These are phyloP conservation scores for Caretta caretta DNA, from an alignment of 2,113 vertebrate genomes.

Conservation along the genomic window DNA sequence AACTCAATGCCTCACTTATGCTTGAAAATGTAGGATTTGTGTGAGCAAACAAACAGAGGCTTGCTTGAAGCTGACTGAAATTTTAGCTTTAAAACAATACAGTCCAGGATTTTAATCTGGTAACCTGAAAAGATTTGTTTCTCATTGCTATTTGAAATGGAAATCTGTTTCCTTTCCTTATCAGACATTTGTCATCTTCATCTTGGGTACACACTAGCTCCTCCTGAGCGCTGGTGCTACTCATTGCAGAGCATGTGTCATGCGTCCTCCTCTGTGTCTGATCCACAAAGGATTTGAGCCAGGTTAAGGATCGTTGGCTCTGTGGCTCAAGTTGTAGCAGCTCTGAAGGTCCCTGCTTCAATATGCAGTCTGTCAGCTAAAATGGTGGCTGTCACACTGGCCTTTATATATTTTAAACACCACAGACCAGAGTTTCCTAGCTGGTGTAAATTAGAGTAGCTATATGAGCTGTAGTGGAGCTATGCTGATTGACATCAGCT, in stretches of 20 bases:
- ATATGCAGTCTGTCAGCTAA: not conserved
- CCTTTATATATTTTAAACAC: not conserved
- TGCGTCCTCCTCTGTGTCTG: not conserved
- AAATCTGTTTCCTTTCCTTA: too few species aligned
- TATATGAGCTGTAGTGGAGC: not conserved
- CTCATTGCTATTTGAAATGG: too few species aligned
- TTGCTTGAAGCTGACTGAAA: too few species aligned
- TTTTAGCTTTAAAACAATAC: too few species aligned
- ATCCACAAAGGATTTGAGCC: not conserved
- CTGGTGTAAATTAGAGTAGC: not conserved
- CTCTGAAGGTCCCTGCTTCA: not conserved
- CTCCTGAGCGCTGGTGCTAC: not conserved
- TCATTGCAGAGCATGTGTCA: not conserved
- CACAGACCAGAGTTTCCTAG: not conserved
- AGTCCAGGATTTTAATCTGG: too few species aligned
- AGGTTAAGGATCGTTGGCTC: not conserved
- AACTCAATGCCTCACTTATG: too few species aligned
- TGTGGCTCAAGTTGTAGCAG: not conserved
- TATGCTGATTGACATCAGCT: not conserved
- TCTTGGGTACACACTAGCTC: not conserved
- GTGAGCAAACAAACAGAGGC: too few species aligned
- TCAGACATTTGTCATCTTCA: not conserved
- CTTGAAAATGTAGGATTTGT: too few species aligned
- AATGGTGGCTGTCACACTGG: not conserved
- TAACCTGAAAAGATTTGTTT: too few species aligned